These are phyloP conservation scores for Candoia aspera DNA, from an alignment of 2,113 vertebrate genomes.

Conservation along the genomic window DNA sequence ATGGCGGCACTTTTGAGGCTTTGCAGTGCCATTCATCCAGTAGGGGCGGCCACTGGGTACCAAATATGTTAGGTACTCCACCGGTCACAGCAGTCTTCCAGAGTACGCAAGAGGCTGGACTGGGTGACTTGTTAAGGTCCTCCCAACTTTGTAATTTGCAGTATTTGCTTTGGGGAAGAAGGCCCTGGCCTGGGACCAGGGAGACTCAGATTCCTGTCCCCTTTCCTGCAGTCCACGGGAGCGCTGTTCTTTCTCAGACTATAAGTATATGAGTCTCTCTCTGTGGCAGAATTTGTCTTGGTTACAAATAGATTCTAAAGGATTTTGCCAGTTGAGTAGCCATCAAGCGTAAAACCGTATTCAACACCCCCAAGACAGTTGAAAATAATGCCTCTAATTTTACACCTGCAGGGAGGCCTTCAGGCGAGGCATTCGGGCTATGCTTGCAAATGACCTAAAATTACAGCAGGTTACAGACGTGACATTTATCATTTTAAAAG, in stretches of 20 bases:
- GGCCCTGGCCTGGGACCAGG: neutral
- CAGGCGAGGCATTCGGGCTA: neutral
- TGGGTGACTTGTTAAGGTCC: neutral
- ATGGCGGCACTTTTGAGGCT: too few species aligned
- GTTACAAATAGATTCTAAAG: neutral
- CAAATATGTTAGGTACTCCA: too few species aligned
- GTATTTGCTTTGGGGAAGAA: neutral
- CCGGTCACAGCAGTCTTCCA: neutral
- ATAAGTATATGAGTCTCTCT: neutral
- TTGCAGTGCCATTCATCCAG: too few species aligned
- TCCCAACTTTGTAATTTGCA: neutral
- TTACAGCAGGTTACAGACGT: conserved; percentile 53
- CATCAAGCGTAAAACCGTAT: neutral
- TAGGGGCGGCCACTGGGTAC: too few species aligned
- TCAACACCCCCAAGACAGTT: conserved; percentile 21
- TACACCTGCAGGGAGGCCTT: conserved; percentile 51
- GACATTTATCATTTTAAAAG: conserved; percentile 33
- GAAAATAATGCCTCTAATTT: conserved; percentile 62
- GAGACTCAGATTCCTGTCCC: neutral
- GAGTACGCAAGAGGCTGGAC: neutral
- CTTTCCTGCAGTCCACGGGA: neutral
- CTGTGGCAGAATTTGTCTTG: neutral
- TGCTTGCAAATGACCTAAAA: conserved; percentile 30
- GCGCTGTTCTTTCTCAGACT: neutral
- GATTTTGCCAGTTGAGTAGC: too few species aligned